Evolutionary conservation across 2,888 invertebrate genomes (phyloP).

Genomic region (Acanthosepion lycidas): DNA sequence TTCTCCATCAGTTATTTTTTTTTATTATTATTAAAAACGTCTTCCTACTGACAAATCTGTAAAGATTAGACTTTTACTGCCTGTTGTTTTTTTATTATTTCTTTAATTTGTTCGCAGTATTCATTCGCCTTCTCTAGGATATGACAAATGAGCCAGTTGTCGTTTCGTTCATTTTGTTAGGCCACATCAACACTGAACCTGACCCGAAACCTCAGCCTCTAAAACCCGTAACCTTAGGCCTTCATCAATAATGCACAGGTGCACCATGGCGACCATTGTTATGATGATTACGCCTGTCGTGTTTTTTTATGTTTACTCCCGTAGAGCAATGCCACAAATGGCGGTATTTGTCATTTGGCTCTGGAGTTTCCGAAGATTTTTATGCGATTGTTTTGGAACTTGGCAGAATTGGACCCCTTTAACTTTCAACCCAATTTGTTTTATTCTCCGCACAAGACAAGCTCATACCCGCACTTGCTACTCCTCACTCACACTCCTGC

Average conservation of each 20-base stretch:
- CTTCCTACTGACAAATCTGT: neutral
- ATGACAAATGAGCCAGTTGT: slow-evolving; percentile 9
- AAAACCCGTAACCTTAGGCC: neutral
- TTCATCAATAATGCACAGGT: slow-evolving; percentile 23
- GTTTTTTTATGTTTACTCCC: neutral
- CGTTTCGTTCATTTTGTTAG: neutral
- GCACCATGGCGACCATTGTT: neutral
- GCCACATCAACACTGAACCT: neutral
- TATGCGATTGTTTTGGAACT: neutral
- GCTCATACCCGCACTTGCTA: neutral
- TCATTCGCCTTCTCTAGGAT: neutral
- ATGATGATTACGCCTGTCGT: neutral
- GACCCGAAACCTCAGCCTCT: neutral
- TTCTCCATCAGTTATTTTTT: neutral
- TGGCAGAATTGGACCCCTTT: neutral
- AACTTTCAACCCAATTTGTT: neutral
- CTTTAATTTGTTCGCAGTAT: neutral
- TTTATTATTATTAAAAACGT: neutral
- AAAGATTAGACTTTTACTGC: neutral
- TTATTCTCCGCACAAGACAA: neutral
- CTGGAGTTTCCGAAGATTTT: neutral
- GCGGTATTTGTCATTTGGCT: neutral
- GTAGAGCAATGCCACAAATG: neutral
- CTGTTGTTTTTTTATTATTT: neutral
- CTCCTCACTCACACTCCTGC: neutral